Base-by-base conservation (phyloP, 2,113 vertebrate genomes). In the Tachysurus fulvidraco region DNA sequence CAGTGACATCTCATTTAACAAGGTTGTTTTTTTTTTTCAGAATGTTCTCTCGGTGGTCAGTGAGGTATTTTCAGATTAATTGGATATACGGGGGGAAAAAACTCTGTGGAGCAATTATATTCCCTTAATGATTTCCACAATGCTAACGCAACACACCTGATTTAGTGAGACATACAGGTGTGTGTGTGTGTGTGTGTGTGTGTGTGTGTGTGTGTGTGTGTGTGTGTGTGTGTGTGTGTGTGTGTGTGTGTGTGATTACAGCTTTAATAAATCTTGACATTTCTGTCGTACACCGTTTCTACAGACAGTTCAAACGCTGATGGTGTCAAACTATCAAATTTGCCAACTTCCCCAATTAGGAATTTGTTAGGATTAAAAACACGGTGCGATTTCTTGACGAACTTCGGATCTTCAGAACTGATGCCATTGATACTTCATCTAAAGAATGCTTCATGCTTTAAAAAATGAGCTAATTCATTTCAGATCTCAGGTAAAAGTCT, bases 61-160 rank as follows among this genome's bases (percentile, higher is more conserved):
- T 28, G 80, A 62, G n/a, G 6, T 82, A 64, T 82, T 64, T 64
- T 82, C n/a, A 46, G 23, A 82, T 13, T 82, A 82, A 64, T 46
- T n/a, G 28, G 54, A 36, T 59, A 12, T 59, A 64, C 14, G 64
- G 59, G 80, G 21, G 6, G 1, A 21, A 30, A 57, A 57, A 55
- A 57, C 4, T 11, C 54, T 21, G n/a, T 16, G 57, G 8, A 14
- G 12, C 64, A 62, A 82, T 60, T 60, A 62, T 62, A 62, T 44
- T 62, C 8, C 59, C 13, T 7, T 21, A 44, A 60, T 54, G 76
- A 78, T 79, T 79, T 79, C 30, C 76, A 62, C 79, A 81, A 44
- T n/a, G 57, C 59, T 57, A 79, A 55, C 36, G 52, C 21, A 57
- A 36, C 13, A 9, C 52, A 36, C 16, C 57, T 81, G 30, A 62